Percentiles rank a stretch among this genome's conserved stretches.
phyloP scores from a whole-genome alignment of 2,113 vertebrate genomes.

The Sturnus vulgaris region DNA sequence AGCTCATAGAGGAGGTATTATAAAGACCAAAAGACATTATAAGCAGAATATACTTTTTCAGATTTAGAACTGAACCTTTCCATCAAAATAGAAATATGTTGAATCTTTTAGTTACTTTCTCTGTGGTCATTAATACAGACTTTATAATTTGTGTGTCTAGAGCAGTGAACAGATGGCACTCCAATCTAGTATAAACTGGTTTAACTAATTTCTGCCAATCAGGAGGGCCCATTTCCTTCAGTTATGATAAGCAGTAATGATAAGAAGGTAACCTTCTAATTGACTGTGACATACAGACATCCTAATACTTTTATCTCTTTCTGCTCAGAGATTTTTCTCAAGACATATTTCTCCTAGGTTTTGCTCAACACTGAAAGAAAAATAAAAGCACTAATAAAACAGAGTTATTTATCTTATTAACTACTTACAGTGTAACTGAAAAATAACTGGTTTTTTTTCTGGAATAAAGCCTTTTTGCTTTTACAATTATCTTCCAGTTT shows the following conservation, averaged over 20 bases:
- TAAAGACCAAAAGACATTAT: fast-evolving
- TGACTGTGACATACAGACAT: slow-evolving; percentile 24
- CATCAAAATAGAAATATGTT: fast-evolving
- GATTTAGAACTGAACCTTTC: background rate
- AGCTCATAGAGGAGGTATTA: background rate
- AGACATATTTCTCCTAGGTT: background rate
- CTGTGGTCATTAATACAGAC: background rate
- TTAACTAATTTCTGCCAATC: slow-evolving; percentile 43
- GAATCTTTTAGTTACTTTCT: background rate
- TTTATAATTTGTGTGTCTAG: background rate
- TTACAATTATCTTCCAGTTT: background rate
- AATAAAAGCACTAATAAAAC: background rate
- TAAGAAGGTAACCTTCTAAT: slow-evolving; percentile 41
- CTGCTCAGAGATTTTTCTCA: background rate
- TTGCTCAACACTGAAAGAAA: background rate
- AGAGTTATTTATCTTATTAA: background rate
- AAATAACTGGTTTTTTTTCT: background rate
- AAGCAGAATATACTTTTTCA: background rate
- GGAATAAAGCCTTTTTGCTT: background rate
- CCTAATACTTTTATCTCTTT: slow-evolving; percentile 49
- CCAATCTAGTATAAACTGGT: background rate
- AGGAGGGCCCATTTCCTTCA: background rate
- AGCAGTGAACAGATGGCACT: slow-evolving; percentile 6
- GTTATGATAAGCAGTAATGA: slow-evolving; percentile 41
- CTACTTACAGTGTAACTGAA: background rate